phyloP scores from a whole-genome alignment of 2,888 invertebrate species.

The Patella depressa region DNA sequence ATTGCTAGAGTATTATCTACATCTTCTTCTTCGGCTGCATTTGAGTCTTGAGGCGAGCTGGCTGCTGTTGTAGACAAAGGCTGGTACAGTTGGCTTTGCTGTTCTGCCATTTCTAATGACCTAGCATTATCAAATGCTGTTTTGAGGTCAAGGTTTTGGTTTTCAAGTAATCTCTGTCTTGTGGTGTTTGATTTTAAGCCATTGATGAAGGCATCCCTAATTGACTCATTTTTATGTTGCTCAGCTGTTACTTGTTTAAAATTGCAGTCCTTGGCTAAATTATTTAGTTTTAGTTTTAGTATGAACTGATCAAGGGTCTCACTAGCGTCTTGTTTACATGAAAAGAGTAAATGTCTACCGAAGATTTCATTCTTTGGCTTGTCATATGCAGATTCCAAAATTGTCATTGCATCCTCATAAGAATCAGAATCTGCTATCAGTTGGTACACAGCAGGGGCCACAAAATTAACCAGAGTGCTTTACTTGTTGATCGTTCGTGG shows the following conservation, averaged over 20 bases:
- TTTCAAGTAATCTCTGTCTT: background rate
- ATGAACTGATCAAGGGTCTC: background rate
- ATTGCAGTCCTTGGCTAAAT: background rate
- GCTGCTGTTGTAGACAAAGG: background rate
- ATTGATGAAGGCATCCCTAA: background rate
- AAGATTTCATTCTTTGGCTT: background rate
- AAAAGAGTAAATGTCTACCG: background rate
- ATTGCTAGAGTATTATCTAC: background rate
- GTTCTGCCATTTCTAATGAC: background rate
- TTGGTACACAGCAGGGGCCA: background rate
- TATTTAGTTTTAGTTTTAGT: background rate
- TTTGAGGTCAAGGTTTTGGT: background rate
- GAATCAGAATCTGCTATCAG: background rate
- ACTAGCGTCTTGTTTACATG: background rate
- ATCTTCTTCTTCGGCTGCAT: background rate
- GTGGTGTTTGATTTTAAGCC: background rate
- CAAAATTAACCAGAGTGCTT: constrained; percentile 1
- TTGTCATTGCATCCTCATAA: background rate
- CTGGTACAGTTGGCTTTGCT: background rate
- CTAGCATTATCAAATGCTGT: background rate
- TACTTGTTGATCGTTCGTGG: background rate
- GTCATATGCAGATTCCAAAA: background rate
- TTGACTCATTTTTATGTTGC: background rate
- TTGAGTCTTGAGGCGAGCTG: background rate
- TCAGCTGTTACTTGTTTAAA: constrained; percentile 2